Evolutionary conservation across 2,888 invertebrate species (phyloP), one percentile per base, ranked within the genome.

Genomic region (Capitulum mitella): DNA sequence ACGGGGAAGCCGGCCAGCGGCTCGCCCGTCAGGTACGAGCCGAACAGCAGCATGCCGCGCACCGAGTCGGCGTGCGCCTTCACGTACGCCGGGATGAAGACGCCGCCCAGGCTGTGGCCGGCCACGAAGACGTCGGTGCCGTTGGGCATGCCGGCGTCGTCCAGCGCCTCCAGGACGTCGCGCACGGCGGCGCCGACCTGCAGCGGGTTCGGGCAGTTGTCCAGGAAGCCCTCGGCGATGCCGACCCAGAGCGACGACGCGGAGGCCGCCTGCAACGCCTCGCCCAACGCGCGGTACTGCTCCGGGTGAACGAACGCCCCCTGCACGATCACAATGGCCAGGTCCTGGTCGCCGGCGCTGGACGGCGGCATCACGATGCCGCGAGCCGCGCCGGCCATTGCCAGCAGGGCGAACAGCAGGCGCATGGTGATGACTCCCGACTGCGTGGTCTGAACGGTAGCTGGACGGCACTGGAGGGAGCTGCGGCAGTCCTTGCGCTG

Each of bases 21-120:
- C 43, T 78, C 54, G 32, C n/a, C n/a, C n/a, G 48, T 37, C 48
- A 80, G 70, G 46, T 80, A 76, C 22, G 80, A 80, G 16, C 79
- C 80, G 76, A 80, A 34, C 32, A 80, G 34, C 46, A 80, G 34
- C 79, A 79, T 74, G 46, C 74, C 79, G 19, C n/a, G 12, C 5
- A 61, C 79, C 10, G 76, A 32, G 78, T 79, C 64, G 26, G 78
- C 79, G 12, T 43, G 37, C 29, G 74, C n/a, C 54, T 3, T 26
- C 3, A n/a, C n/a, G n/a, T n/a, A n/a, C n/a, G 48, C 26, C n/a
- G 19, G 54, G 8, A 54, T 26, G 26, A 54, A 54, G 8, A 54
- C 43, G 51, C 78, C 80, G 58, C 80, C 80, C 6, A 80, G 75
- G 3, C 79, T 79, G 46, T 80, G 80, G 29, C 80, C 80, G 14